Evolutionary conservation across 2,888 invertebrate species (phyloP).

Genomic region (Leptura quadrifasciata): DNA sequence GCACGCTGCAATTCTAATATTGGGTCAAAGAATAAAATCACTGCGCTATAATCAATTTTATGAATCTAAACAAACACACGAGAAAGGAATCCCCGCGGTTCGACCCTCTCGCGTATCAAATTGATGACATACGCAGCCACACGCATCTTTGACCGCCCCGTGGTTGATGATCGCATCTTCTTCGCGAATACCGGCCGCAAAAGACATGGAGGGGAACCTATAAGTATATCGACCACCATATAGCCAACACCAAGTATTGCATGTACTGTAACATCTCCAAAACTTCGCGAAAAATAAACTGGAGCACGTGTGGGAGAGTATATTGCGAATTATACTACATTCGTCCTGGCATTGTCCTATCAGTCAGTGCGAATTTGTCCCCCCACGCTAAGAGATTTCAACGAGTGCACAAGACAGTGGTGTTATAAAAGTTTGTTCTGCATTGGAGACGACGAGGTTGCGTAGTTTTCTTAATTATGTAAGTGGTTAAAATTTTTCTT

Average conservation of each 20-base stretch:
- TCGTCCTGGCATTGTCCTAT: constrained; percentile 8
- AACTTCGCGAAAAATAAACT: constrained; percentile 41
- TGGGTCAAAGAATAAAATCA: no score
- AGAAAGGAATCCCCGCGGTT: constrained; percentile 28
- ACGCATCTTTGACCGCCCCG: constrained; percentile 21
- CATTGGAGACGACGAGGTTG: not conserved
- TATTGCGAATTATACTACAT: not conserved
- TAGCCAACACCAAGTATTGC: constrained; percentile 64
- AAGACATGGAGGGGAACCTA: constrained; percentile 66
- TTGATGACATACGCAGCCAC: not conserved
- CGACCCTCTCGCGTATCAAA: not conserved
- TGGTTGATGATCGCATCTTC: constrained; percentile 48
- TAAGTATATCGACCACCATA: constrained; percentile 69
- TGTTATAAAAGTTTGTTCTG: constrained; percentile 25
- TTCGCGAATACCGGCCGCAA: constrained; percentile 57
- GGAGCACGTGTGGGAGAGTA: constrained; percentile 29
- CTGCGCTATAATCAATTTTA: no score
- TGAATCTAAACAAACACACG: not conserved
- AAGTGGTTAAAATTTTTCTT: constrained; percentile 4
- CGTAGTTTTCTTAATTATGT: constrained; percentile 4
- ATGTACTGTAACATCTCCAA: constrained; percentile 54
- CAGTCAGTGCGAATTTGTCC: not conserved
- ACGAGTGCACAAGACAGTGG: constrained; percentile 44
- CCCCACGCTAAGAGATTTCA: constrained; percentile 33
- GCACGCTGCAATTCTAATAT: no score